A percentile compares a stretch with the other conserved stretches of the same genome.
phyloP scores from a whole-genome alignment of 2,113 vertebrate genomes.

The Heterocephalus glaber region DNA sequence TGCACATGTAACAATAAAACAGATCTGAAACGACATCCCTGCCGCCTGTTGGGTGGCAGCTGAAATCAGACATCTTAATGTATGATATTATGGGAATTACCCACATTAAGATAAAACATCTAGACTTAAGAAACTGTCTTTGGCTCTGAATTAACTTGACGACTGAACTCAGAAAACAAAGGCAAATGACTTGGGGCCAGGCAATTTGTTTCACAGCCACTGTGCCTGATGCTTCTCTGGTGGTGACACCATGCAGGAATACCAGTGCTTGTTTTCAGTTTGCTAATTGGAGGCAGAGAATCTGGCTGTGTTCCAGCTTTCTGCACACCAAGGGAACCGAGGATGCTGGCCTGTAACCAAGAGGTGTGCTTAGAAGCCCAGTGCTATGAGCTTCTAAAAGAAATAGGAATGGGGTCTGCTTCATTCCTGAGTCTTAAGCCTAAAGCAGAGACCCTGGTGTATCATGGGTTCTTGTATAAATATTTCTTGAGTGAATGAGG shows the following conservation, averaged over 20 bases:
- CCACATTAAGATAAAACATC: slow-evolving; percentile 82
- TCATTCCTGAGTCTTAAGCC: background rate
- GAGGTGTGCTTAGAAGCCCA: background rate
- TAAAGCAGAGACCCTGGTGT: background rate
- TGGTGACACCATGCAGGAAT: background rate
- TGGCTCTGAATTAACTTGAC: slow-evolving; percentile 76
- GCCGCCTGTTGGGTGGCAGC: slow-evolving; percentile 79
- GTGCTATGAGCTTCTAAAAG: background rate
- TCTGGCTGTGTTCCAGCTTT: background rate
- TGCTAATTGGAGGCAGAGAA: background rate
- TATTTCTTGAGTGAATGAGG: background rate
- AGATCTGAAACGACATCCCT: slow-evolving; percentile 69
- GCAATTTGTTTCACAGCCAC: background rate
- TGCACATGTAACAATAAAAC: slow-evolving; percentile 72
- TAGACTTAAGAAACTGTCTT: slow-evolving; percentile 79
- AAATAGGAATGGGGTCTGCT: background rate
- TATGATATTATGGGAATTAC: slow-evolving; percentile 80
- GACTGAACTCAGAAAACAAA: slow-evolving; percentile 63
- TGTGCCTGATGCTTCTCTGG: background rate
- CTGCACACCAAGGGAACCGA: background rate
- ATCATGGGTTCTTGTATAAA: background rate
- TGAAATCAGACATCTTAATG: slow-evolving; percentile 82
- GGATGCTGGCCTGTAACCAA: background rate
- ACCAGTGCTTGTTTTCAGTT: background rate
- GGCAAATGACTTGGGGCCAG: background rate